Conservation (phyloP, 2,888 invertebrate species). For the Lithodes maja region DNA sequence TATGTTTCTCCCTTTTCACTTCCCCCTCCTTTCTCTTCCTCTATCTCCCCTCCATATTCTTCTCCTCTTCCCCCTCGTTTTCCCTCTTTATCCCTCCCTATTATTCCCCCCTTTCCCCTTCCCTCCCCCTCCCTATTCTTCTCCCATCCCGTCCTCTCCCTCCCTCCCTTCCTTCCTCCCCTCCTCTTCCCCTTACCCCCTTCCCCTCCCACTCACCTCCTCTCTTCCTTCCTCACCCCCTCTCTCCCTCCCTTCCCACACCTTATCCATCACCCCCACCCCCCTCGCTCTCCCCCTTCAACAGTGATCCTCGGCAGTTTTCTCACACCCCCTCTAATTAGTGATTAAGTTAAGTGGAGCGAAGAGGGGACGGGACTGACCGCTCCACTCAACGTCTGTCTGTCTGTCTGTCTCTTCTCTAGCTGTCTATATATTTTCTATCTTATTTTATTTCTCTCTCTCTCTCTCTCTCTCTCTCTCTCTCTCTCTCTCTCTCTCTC, state of each 20-base stretch:
- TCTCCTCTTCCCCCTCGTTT: neutral
- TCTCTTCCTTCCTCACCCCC: neutral
- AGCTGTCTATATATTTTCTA: neutral
- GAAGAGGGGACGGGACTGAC: constrained; percentile 29
- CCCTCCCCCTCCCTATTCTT: neutral
- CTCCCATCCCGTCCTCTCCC: neutral
- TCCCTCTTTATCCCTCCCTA: neutral
- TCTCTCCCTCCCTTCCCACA: neutral
- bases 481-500: constrained; percentile 16
- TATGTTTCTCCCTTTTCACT: neutral
- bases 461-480: constrained; percentile 11
- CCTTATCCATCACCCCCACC: neutral
- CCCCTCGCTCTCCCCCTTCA: neutral
- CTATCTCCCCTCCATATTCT: neutral
- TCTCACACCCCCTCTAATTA: constrained; percentile 65
- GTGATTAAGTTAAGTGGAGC: constrained; percentile 65
- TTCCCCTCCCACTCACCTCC: neutral
- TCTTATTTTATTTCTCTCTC: neutral
- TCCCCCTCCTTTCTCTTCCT: neutral
- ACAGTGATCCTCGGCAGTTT: constrained; percentile 52
- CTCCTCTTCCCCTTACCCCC: too few relatives aligned
- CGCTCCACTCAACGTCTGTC: neutral
- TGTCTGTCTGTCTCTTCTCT: neutral
- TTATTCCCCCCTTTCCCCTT: neutral
- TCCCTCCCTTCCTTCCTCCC: neutral